Conservation (phyloP, 2,113 vertebrate species). For the Otocyon megalotis region DNA sequence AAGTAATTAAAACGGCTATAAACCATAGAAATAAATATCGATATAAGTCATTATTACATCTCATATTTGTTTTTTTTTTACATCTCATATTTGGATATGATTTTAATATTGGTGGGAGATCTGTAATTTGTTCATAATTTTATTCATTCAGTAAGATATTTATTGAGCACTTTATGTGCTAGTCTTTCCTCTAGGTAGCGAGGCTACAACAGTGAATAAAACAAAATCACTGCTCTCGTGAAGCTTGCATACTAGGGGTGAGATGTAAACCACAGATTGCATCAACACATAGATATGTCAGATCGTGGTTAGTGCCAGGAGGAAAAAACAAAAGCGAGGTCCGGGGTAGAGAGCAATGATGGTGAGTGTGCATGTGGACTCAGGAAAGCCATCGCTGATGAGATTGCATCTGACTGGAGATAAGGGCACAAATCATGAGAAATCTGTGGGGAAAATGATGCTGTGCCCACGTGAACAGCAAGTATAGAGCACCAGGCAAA, state of each 20-base stretch:
- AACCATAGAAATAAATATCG: background rate
- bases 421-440: background rate
- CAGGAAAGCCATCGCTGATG: background rate
- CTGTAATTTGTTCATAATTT: background rate
- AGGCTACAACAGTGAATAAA: background rate
- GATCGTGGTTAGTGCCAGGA: background rate
- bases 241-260: background rate
- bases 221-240: background rate
- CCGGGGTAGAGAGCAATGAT: background rate
- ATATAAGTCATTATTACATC: slow-evolving; percentile 5
- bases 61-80: background rate
- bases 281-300: background rate
- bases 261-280: background rate
- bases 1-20: background rate
- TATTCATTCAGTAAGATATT: background rate
- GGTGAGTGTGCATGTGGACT: background rate
- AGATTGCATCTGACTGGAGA: background rate
- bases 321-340: background rate
- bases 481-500: too few relatives aligned
- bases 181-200: background rate
- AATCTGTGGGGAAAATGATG: background rate
- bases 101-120: background rate
- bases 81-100: background rate
- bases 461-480: background rate
- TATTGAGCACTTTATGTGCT: background rate